Evolutionary conservation across 1,140 invertebrate species (phyloP).

Genomic region (Drosophila micromelanica): DNA sequence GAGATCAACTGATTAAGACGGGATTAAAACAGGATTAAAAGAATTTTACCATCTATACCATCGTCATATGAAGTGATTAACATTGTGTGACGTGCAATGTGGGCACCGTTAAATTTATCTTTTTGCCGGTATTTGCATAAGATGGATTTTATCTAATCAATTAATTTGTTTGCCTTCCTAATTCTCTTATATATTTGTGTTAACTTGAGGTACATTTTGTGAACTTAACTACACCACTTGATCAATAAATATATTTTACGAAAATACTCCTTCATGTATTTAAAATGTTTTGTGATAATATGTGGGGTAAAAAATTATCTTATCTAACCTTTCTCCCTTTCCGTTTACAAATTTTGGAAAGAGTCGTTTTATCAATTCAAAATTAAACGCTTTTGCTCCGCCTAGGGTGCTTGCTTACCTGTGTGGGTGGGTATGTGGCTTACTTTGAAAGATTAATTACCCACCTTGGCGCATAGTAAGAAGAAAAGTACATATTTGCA

Average conservation of each 20-base stretch:
- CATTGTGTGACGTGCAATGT: conserved; percentile 4
- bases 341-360: neutral
- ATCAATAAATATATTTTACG: neutral
- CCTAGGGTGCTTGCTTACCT: neutral
- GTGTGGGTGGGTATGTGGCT: conserved; percentile 23
- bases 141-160: conserved; percentile 41
- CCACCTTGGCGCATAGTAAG: conserved; percentile 47
- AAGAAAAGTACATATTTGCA: conserved; percentile 58
- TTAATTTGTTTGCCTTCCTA: conserved; percentile 35
- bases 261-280: neutral
- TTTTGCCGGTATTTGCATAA: conserved; percentile 38
- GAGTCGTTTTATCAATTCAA: conserved; percentile 5
- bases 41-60: neutral
- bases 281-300: neutral
- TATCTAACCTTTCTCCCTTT: neutral
- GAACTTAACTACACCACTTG: neutral
- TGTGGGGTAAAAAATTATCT: too few species aligned
- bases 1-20: neutral
- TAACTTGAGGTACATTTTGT: conserved; percentile 8
- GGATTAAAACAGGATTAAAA: too few species aligned
- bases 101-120: conserved; percentile 18
- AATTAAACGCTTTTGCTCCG: conserved; percentile 13
- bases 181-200: conserved; percentile 39
- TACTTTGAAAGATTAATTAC: conserved; percentile 57
- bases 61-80: conserved; percentile 9